Conservation (phyloP, 1,140 invertebrate species). For the Lepidurus packardi region DNA sequence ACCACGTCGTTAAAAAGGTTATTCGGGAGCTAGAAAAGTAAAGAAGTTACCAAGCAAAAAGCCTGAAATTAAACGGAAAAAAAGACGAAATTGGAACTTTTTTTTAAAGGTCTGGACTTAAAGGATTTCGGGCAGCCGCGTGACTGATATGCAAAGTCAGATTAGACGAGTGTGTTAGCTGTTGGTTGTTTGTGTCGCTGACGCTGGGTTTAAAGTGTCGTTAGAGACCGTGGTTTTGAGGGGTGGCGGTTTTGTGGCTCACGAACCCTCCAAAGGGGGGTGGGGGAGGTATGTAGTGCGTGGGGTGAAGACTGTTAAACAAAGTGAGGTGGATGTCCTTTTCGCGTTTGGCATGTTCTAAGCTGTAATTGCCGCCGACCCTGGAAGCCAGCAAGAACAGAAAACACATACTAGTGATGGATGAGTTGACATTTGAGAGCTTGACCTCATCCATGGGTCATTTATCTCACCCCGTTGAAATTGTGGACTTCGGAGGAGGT, state of each 20-base stretch:
- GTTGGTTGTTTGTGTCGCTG: no score
- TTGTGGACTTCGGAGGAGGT: slow-evolving; percentile 4
- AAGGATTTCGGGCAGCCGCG: background rate
- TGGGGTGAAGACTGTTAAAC: no score
- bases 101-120: background rate
- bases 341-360: background rate
- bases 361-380: background rate
- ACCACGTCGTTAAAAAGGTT: background rate
- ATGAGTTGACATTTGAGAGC: background rate
- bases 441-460: slow-evolving; percentile 14
- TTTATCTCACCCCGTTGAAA: slow-evolving; percentile 5
- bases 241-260: no score
- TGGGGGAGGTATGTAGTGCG: no score
- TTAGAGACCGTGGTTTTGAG: no score
- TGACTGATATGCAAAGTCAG: slow-evolving; percentile 11
- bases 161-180: background rate
- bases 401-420: background rate
- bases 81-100: background rate
- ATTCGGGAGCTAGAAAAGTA: background rate
- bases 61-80: background rate
- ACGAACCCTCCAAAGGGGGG: no score
- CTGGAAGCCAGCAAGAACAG: background rate
- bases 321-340: no score
- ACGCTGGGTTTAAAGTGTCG: no score
- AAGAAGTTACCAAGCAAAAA: background rate